Evolutionary conservation across 2,888 invertebrate genomes (phyloP), one percentile per base, ranked within the genome.

Genomic region (Galerucella nymphaeae): DNA sequence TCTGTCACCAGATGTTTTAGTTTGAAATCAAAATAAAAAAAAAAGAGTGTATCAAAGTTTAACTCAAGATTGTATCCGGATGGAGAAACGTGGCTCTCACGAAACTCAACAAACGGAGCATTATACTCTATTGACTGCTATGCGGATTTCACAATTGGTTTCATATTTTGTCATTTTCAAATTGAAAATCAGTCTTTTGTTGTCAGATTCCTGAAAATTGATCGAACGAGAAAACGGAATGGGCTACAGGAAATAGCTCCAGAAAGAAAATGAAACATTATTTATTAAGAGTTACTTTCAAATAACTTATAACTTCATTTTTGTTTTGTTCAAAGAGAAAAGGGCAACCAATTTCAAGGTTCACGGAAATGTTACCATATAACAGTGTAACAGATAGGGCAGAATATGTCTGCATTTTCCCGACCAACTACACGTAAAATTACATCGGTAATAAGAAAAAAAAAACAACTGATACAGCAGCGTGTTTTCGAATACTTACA

Each of bases 291-390:
- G 70, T 23, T 48, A 65, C 58, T 62, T 72, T 42, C 68, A 71
- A 74, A 70, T 70, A 66, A 70, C 72, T 64, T 65, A 64, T 62
- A 63, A 62, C 71, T 70, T 50, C 63, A 70, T 68, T 62, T 30
- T 41, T 53, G 67, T 68, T 63, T 30, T 48, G 70, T 63, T 70
- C 70, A 62, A 66, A 70, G 20, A 16, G 65, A 53, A 63, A 74
- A 73, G 68, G 70, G 57, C 71, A 73, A 55, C 70, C 73, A 74
- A 74, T 74, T 74, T 74, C 74, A 74, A 71, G 74, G 74, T 74
- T 74, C 74, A 74, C 58, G 63, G 59, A 64, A 65, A 71, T 71
- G 65, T 61, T 74, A 71, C 67, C 53, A 66, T 61, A 66, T 55
- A 71, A 65, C 62, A 65, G 55, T 64, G 68, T 71, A 74, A 74